phyloP scores from a whole-genome alignment of 2,888 invertebrate genomes.

The Leptothorax acervorum region DNA sequence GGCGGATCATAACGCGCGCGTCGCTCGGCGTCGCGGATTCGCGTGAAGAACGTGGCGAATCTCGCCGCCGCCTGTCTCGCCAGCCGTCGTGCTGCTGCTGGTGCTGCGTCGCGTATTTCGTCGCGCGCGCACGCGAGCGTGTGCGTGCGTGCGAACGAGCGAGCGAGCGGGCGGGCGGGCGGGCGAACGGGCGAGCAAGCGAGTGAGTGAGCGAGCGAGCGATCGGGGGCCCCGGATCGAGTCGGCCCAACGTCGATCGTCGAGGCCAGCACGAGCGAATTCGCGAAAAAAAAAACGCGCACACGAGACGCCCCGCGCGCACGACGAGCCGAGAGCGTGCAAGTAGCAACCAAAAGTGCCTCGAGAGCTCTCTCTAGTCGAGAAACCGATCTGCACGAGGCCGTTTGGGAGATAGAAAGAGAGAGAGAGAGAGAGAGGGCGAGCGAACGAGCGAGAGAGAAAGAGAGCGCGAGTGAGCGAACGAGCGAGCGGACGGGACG shows the following conservation, averaged over 20 bases:
- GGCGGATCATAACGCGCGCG: slow-evolving; percentile 44
- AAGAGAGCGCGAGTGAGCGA: not conserved
- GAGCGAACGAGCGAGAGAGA: slow-evolving; percentile 13
- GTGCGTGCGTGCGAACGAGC: slow-evolving; percentile 38
- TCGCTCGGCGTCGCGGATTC: slow-evolving; percentile 32
- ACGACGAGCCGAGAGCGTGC: slow-evolving; percentile 1
- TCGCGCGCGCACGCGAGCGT: slow-evolving; percentile 30
- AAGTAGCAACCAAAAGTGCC: slow-evolving; percentile 2
- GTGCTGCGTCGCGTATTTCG: slow-evolving; percentile 46
- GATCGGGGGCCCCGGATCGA: not conserved
- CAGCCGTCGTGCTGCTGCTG: slow-evolving; percentile 33
- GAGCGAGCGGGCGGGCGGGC: not conserved
- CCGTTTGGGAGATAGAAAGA: slow-evolving; percentile 26
- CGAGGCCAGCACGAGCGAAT: not conserved
- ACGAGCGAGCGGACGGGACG: not conserved
- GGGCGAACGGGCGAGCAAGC: not conserved
- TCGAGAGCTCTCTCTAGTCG: slow-evolving; percentile 13
- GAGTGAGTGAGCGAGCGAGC: not conserved
- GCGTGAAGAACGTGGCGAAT: slow-evolving; percentile 17
- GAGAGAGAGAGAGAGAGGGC: not conserved
- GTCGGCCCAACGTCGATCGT: slow-evolving; percentile 8
- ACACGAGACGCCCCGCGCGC: slow-evolving; percentile 27
- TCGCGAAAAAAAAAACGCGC: slow-evolving; percentile 8
- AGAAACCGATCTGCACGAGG: slow-evolving; percentile 50
- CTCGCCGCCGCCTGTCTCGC: slow-evolving; percentile 42